Evolutionary conservation across 2,797 vertebrate genomes (phyloP).

Genomic region (Gallinago stenura): DNA sequence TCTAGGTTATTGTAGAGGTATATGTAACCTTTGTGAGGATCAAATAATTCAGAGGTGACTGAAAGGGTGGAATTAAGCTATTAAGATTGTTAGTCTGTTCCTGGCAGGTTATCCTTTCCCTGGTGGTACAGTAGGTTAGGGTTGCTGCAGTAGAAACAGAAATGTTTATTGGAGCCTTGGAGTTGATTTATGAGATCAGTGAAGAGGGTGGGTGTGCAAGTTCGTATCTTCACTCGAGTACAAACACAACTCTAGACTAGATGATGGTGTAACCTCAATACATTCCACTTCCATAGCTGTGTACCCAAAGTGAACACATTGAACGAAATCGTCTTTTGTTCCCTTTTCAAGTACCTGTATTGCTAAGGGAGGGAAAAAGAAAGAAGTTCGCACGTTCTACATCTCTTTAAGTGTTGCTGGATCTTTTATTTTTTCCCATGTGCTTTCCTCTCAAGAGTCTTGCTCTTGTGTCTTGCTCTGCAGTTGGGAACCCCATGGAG

Average conservation of each 20-base stretch:
- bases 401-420: not conserved
- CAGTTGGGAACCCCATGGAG: not conserved
- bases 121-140: not conserved
- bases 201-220: not conserved
- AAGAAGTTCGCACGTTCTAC: rapidly evolving
- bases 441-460: not conserved
- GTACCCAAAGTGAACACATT: not conserved
- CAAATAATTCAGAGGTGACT: not conserved
- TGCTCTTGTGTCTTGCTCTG: not conserved
- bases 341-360: not conserved
- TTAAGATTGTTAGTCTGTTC: not conserved
- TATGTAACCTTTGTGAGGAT: not conserved
- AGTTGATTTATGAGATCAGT: not conserved
- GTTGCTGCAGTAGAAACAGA: not conserved
- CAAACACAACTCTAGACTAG: rapidly evolving
- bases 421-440: not conserved
- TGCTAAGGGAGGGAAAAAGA: not conserved
- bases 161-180: not conserved
- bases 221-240: rapidly evolving
- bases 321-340: not conserved
- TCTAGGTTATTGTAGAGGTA: rapidly evolving
- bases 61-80: not conserved
- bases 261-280: not conserved
- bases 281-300: not conserved
- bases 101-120: not conserved